Conservation (phyloP, 2,113 vertebrate genomes). For the Murina feae region DNA sequence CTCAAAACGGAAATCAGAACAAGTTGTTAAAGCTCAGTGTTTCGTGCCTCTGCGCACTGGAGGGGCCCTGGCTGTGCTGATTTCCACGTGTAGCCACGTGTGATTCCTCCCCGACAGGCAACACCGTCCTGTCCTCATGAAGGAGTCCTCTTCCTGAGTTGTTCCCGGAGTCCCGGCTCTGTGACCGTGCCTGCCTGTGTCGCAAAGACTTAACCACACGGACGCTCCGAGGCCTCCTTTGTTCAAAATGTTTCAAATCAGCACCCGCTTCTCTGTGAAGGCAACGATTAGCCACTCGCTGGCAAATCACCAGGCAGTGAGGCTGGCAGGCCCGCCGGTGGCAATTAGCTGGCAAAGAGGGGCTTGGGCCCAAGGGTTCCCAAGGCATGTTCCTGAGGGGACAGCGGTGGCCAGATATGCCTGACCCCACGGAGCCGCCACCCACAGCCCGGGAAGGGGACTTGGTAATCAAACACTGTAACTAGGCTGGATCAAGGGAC, state of each 20-base stretch:
- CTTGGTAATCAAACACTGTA: background rate
- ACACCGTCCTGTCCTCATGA: background rate
- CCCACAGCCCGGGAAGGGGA: background rate
- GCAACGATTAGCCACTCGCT: background rate
- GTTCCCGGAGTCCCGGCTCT: background rate
- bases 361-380: background rate
- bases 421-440: background rate
- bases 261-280: background rate
- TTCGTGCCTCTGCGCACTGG: background rate
- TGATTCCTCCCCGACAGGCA: background rate
- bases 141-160: background rate
- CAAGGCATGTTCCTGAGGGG: background rate
- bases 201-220: background rate
- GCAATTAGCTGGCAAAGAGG: conserved; percentile 6
- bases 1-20: background rate
- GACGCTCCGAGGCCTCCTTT: background rate
- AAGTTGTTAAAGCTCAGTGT: background rate
- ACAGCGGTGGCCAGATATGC: background rate
- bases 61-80: background rate
- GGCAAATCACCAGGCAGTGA: background rate
- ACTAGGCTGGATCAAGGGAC: background rate
- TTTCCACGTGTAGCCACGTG: background rate
- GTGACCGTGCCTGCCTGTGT: background rate
- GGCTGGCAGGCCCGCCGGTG: background rate
- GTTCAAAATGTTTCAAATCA: background rate